A percentile compares a stretch with the other conserved stretches of the same genome.
These are phyloP conservation scores for Echiichthys vipera DNA, from an alignment of 2,797 vertebrate species.

Conservation along the genomic window DNA sequence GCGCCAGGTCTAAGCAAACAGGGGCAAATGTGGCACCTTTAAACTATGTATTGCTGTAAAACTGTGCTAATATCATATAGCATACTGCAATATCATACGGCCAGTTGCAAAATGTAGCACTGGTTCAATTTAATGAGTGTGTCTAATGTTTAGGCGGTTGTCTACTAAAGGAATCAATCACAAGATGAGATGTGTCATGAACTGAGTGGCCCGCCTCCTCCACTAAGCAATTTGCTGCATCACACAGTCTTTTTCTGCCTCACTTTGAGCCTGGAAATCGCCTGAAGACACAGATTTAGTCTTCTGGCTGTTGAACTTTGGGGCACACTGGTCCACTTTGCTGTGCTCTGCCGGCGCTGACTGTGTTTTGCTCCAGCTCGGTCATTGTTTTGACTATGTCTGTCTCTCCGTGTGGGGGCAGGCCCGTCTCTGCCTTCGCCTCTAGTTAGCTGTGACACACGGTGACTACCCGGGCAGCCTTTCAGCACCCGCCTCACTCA, in stretches of 20 bases:
- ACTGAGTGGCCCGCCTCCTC: not conserved
- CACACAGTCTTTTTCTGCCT: not conserved
- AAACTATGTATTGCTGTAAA: too few relatives aligned
- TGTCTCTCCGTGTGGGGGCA: slow-evolving; percentile 43
- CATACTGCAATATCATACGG: not conserved
- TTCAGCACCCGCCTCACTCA: slow-evolving; percentile 54
- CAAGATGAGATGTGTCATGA: not conserved
- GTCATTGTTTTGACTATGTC: slow-evolving; percentile 63
- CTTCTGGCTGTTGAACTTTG: slow-evolving; percentile 20
- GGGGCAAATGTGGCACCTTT: too few relatives aligned
- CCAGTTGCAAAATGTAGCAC: not conserved
- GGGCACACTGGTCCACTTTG: slow-evolving; percentile 28
- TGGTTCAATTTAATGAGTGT: not conserved
- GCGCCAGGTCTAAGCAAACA: too few relatives aligned
- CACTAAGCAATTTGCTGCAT: not conserved
- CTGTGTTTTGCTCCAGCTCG: slow-evolving; percentile 42
- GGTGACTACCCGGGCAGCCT: slow-evolving; percentile 40
- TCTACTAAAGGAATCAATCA: not conserved
- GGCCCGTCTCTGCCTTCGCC: slow-evolving; percentile 34
- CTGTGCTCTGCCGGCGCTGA: slow-evolving; percentile 24
- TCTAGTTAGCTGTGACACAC: slow-evolving; percentile 60
- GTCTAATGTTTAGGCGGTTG: not conserved
- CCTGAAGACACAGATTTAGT: slow-evolving; percentile 25
- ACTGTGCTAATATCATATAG: too few relatives aligned
- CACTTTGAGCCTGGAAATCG: not conserved